Percentiles rank a stretch among this genome's conserved stretches.
phyloP scores from a whole-genome alignment of 2,113 vertebrate genomes.

The Aegithalos caudatus region DNA sequence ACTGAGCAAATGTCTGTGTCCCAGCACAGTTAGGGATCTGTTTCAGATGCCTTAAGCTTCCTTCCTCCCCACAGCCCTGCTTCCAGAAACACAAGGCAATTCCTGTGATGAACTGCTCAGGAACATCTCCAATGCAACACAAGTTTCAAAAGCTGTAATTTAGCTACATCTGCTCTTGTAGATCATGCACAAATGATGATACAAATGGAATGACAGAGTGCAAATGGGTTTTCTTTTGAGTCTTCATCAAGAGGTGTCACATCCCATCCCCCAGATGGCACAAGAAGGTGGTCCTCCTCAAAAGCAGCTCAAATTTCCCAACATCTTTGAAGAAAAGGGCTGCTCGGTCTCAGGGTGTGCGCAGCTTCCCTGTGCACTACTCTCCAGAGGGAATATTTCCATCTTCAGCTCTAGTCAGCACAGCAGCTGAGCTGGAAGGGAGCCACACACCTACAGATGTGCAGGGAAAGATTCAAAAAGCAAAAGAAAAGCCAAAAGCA shows the following conservation, averaged over 20 bases:
- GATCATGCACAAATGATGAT: not conserved
- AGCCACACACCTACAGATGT: not conserved
- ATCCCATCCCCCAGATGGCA: too few relatives aligned
- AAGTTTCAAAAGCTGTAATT: not conserved
- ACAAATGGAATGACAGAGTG: not conserved
- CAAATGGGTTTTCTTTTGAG: not conserved
- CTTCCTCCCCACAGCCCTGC: not conserved
- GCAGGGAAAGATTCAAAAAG: not conserved
- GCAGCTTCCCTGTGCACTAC: not conserved
- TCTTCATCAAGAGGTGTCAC: not conserved
- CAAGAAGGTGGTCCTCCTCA: not conserved
- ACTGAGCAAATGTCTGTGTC: not conserved
- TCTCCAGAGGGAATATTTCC: not conserved
- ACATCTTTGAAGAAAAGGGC: not conserved
- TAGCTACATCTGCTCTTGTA: not conserved
- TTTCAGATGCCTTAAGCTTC: not conserved
- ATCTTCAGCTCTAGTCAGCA: not conserved
- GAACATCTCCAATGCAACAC: accelerated
- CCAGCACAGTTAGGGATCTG: not conserved
- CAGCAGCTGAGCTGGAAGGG: slow-evolving; percentile 10
- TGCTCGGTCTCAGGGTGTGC: not conserved
- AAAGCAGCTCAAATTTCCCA: not conserved
- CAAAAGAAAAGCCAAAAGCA: not conserved
- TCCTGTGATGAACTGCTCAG: not conserved
- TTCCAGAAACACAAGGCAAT: not conserved